Evolutionary conservation across 2,113 vertebrate species (phyloP).

Genomic region (Corythornis madagascariensis): DNA sequence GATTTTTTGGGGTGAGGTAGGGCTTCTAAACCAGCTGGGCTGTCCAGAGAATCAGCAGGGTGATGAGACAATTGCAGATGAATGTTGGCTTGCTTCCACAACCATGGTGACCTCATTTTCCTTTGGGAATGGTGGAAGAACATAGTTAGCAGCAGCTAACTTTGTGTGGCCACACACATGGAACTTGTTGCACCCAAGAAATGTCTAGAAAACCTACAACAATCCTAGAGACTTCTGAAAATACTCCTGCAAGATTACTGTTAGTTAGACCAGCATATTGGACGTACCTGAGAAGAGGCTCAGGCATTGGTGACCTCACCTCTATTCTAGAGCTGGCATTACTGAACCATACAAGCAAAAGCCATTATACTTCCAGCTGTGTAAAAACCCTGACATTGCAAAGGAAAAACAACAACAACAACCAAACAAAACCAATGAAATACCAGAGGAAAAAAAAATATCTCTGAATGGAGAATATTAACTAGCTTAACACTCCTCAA

Average conservation of each 20-base stretch:
- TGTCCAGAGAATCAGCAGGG: background rate
- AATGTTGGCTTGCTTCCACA: constrained; percentile 15
- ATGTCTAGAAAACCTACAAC: background rate
- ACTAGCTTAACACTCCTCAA: background rate
- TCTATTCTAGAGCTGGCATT: background rate
- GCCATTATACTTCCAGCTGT: background rate
- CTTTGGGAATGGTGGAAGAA: background rate
- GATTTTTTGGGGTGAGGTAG: background rate
- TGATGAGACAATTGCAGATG: constrained; percentile 19
- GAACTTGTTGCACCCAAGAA: background rate
- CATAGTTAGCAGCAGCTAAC: background rate
- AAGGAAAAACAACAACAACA: background rate
- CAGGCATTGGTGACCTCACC: background rate
- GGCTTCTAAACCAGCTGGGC: background rate
- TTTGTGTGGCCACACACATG: background rate
- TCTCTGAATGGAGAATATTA: background rate
- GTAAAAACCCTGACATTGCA: background rate
- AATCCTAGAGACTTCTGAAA: background rate
- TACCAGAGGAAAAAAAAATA: background rate
- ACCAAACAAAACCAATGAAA: background rate
- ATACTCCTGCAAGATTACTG: background rate
- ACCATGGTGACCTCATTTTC: background rate
- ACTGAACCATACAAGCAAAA: background rate
- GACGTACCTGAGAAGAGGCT: background rate
- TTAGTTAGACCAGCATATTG: background rate